Base-by-base conservation (phyloP, 2,797 vertebrate species). In the Danio tinwini region DNA sequence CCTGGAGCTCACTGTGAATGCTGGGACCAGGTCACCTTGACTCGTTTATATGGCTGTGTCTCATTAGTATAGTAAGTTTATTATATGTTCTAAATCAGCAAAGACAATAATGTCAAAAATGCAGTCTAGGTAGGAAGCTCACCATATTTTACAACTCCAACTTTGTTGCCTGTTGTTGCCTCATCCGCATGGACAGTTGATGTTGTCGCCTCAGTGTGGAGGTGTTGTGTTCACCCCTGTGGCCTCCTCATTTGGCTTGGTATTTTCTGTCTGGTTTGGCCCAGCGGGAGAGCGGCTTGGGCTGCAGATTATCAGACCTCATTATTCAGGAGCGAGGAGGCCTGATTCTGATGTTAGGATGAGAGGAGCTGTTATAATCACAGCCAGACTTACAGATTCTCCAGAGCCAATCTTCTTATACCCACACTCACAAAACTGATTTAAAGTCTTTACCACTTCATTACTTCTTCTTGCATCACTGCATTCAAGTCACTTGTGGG, bases 211-310 rank as follows among this genome's bases (percentile, higher is more conserved):
- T 81, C 78, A 62, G 50, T 58, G 65, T 59, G 76, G 56, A 58
- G 49, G 72, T 65, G 67, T 79, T 53, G 59, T 2, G 6, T 74
- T 58, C 49, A 65, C 21, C 62, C 45, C 56, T n/a, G 16, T 70
- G 69, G 53, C 74, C 67, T 78, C 65, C 52, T 83, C 59, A 39
- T 83, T 65, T 73, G 56, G 62, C 74, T 82, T 70, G 56, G 61
- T 84, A 82, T 85, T 81, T 82, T 81, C 67, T 70, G 78, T 81
- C 81, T 87, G 82, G 73, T 78, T 81, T 83, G 77, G 74, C 81
- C 45, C 86, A 84, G 80, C 67, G 47, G 78, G 84, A 76, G 80
- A 64, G 39, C 37, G 14, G 85, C 50, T 83, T 82, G 82, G 73
- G 62, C 50, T 16, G 67, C 29, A 74, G 81, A 86, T 88, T 87